phyloP scores from a whole-genome alignment of 1,140 invertebrate genomes.

The Xylocopa sonorina region DNA sequence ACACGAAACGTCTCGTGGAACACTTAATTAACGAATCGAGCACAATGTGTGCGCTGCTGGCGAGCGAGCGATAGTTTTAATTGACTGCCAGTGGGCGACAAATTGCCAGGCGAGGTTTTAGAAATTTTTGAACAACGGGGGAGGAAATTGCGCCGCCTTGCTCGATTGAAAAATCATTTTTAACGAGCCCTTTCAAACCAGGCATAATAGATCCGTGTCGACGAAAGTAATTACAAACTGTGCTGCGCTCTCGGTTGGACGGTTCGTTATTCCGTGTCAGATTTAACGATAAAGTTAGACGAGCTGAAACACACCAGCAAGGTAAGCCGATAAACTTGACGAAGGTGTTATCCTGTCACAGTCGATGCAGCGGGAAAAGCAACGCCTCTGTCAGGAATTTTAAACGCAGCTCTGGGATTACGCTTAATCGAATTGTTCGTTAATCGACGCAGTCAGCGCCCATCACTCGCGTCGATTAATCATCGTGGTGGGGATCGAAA shows the following conservation, averaged over 20 bases:
- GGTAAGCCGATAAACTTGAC: neutral
- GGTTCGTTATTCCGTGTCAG: neutral
- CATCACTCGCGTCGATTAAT: neutral
- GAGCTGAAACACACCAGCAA: neutral
- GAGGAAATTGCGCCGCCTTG: too few relatives aligned
- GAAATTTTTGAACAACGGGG: too few relatives aligned
- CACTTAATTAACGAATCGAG: conserved; percentile 62
- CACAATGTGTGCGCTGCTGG: conserved; percentile 21
- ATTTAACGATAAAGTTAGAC: neutral
- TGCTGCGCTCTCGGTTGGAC: too few relatives aligned
- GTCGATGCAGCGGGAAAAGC: too few relatives aligned
- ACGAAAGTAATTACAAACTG: neutral
- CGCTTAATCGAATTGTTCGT: too few relatives aligned
- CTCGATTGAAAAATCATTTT: neutral
- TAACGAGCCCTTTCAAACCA: neutral
- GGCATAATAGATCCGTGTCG: neutral
- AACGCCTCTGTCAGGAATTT: too few relatives aligned
- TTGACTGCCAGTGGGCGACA: conserved; percentile 27
- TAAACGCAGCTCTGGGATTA: neutral
- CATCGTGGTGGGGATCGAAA: too few relatives aligned
- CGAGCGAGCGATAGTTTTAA: conserved; percentile 57
- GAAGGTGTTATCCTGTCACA: neutral
- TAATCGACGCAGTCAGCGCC: neutral
- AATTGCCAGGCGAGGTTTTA: too few relatives aligned
- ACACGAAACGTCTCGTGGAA: conserved; percentile 51